Percentiles rank a stretch among this genome's conserved stretches.
Conservation (phyloP, 2,113 vertebrate genomes). For the Emberiza fucata region DNA sequence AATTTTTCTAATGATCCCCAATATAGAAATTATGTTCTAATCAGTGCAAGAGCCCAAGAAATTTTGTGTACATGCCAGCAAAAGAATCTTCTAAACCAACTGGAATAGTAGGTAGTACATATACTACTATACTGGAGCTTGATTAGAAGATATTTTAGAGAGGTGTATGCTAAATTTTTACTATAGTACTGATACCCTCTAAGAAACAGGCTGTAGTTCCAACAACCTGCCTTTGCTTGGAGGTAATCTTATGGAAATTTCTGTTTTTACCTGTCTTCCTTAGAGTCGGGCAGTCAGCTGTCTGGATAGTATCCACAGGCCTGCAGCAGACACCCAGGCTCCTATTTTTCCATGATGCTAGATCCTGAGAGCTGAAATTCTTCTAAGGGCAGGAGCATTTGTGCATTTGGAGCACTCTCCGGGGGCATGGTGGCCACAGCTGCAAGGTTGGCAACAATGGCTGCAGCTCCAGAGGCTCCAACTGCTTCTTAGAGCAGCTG, state of each 20-base stretch:
- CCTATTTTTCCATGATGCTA: neutral
- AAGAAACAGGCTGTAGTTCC: neutral
- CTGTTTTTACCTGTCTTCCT: neutral
- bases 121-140: neutral
- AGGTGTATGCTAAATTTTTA: neutral
- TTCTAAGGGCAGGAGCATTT: neutral
- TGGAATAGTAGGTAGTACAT: neutral
- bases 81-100: conserved; percentile 5
- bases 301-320: neutral
- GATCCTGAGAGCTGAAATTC: neutral
- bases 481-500: neutral
- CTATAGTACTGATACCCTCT: neutral
- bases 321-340: neutral
- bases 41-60: conserved; percentile 16
- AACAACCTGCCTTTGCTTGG: neutral
- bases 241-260: neutral
- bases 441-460: neutral
- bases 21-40: conserved; percentile 24
- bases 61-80: conserved; percentile 2
- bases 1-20: conserved; percentile 43
- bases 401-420: neutral
- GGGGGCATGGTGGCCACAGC: neutral
- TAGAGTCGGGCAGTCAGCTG: neutral
- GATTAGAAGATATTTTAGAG: neutral
- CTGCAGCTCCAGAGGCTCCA: neutral